These are phyloP conservation scores for Spodoptera litura DNA, from an alignment of 1,140 invertebrate species.

Conservation along the genomic window DNA sequence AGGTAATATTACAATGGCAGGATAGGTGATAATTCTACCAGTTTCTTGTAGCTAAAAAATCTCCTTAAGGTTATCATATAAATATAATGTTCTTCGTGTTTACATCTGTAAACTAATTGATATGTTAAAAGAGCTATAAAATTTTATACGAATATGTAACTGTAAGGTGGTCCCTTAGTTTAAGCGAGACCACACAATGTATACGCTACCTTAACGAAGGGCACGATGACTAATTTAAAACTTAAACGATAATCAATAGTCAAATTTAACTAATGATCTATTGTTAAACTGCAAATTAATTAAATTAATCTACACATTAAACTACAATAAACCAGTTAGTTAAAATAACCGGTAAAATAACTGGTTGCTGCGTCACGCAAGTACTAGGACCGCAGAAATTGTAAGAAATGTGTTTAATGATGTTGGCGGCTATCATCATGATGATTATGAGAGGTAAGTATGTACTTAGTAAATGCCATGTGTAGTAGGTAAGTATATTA, in stretches of 20 bases:
- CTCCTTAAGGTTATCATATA: too few relatives aligned
- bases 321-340: neutral
- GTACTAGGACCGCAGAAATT: constrained; percentile 14
- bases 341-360: constrained; percentile 11
- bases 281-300: constrained; percentile 9
- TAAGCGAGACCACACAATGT: neutral
- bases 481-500: neutral
- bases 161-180: neutral
- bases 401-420: neutral
- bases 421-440: neutral
- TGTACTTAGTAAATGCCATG: too few relatives aligned
- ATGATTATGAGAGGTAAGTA: neutral
- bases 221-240: neutral
- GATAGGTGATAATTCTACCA: too few relatives aligned
- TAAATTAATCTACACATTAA: neutral
- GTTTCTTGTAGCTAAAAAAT: too few relatives aligned
- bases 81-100: too few relatives aligned
- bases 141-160: neutral
- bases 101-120: too few relatives aligned
- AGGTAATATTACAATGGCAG: too few relatives aligned
- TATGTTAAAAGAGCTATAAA: neutral
- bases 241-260: neutral
- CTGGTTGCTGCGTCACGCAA: neutral
- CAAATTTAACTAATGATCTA: constrained; percentile 24
- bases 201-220: neutral